Conservation (phyloP, 2,888 invertebrate species). For the Icerya purchasi region DNA sequence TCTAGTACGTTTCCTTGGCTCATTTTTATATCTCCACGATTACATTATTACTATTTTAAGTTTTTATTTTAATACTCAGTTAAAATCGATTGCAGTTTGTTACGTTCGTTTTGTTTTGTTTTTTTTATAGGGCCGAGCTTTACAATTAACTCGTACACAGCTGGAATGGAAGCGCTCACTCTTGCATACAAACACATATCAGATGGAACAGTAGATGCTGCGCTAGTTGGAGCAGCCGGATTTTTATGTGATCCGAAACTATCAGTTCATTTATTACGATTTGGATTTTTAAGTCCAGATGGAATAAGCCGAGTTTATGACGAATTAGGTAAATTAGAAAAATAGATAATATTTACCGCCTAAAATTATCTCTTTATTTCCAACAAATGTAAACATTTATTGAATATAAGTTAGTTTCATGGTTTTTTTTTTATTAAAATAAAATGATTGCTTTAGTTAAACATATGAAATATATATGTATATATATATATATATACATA, state of each 20-base stretch:
- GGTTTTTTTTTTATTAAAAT: too few species aligned
- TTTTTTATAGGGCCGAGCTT: slow-evolving; percentile 30
- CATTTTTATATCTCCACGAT: too few species aligned
- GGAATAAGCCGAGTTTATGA: slow-evolving; percentile 5
- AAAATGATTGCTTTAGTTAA: too few species aligned
- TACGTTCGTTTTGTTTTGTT: too few species aligned
- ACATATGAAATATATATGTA: too few species aligned
- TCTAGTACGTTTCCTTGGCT: too few species aligned
- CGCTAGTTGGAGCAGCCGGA: slow-evolving; percentile 34
- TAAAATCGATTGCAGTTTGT: neutral
- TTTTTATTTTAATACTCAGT: neutral
- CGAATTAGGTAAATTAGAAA: slow-evolving; percentile 12
- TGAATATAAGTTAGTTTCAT: too few species aligned
- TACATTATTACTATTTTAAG: neutral
- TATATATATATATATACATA: too few species aligned
- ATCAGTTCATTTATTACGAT: slow-evolving; percentile 36
- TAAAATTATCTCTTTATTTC: too few species aligned
- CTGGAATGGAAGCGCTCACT: slow-evolving; percentile 38
- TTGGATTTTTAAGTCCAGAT: slow-evolving; percentile 25
- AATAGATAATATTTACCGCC: too few species aligned
- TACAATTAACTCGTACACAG: slow-evolving; percentile 41
- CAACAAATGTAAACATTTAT: too few species aligned
- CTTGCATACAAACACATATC: slow-evolving; percentile 28
- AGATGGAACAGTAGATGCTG: slow-evolving; percentile 29
- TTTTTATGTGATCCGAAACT: slow-evolving; percentile 35